These are phyloP conservation scores for Octodon degus DNA, from an alignment of 2,113 vertebrate genomes.

Conservation along the genomic window DNA sequence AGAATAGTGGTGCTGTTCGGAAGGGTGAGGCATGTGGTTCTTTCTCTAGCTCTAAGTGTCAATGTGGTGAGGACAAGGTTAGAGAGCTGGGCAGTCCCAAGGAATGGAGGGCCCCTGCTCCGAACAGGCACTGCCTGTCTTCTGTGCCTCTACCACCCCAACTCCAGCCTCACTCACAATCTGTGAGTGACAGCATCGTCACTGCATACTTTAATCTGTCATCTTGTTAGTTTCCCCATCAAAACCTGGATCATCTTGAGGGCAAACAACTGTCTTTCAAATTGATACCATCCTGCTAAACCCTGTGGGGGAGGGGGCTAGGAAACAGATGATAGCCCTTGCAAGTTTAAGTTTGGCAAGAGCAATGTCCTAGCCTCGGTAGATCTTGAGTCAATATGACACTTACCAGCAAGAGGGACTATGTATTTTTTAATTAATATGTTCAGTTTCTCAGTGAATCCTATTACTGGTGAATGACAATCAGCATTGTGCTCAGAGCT, in stretches of 20 bases:
- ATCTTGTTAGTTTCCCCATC: conserved; percentile 4
- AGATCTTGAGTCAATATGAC: conserved; percentile 61
- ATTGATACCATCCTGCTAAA: neutral
- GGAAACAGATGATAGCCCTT: neutral
- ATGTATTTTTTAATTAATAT: conserved; percentile 74
- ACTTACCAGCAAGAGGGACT: conserved; percentile 62
- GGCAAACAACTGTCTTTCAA: conserved; percentile 35
- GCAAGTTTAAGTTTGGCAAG: neutral
- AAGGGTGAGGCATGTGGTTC: neutral
- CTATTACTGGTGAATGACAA: conserved; percentile 69
- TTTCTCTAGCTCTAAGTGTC: neutral
- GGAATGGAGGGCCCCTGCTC: neutral
- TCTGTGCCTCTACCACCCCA: neutral
- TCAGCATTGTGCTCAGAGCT: conserved; percentile 56
- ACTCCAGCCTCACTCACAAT: neutral
- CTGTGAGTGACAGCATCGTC: neutral
- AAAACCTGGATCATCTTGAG: conserved; percentile 36
- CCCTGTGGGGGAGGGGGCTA: neutral
- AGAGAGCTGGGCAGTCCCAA: neutral
- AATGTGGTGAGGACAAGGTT: neutral
- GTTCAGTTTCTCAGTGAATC: conserved; percentile 68
- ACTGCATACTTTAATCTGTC: conserved; percentile 21
- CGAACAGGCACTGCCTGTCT: neutral
- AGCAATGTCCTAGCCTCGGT: neutral
- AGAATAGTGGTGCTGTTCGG: neutral